Evolutionary conservation across 2,797 vertebrate species (phyloP).

Genomic region (Thamnophis elegans): DNA sequence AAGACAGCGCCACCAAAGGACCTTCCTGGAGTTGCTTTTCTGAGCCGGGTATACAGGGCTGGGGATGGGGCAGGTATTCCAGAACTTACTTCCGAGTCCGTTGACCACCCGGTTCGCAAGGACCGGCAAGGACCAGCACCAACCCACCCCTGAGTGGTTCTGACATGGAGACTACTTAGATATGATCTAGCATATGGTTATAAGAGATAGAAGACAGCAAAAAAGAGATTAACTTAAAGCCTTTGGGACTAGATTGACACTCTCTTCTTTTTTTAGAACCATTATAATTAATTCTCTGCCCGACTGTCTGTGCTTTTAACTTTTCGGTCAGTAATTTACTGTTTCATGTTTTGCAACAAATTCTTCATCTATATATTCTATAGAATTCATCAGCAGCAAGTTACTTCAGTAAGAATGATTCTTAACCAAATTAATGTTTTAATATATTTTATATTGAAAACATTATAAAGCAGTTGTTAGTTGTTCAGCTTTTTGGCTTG

Average conservation of each 20-base stretch:
- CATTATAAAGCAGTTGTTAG: no score
- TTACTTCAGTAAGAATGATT: not conserved
- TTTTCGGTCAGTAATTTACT: not conserved
- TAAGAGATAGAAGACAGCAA: not conserved
- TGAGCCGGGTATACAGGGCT: no score
- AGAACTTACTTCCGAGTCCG: no score
- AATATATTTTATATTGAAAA: not conserved
- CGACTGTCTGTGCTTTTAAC: not conserved
- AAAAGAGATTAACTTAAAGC: not conserved
- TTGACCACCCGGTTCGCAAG: no score
- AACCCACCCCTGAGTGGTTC: no score
- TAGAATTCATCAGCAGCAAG: not conserved
- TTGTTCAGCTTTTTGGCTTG: no score
- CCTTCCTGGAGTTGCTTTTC: no score
- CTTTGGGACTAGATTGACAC: not conserved
- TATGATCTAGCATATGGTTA: not conserved
- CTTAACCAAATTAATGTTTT: not conserved
- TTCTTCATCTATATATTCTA: not conserved
- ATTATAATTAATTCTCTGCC: not conserved
- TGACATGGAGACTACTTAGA: not conserved
- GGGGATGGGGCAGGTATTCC: no score
- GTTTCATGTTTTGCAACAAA: not conserved
- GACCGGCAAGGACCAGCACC: no score
- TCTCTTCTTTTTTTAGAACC: not conserved
- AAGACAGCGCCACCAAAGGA: no score